Evolutionary conservation across 2,888 invertebrate genomes (phyloP).

Genomic region (Drosophila meridionalis): DNA sequence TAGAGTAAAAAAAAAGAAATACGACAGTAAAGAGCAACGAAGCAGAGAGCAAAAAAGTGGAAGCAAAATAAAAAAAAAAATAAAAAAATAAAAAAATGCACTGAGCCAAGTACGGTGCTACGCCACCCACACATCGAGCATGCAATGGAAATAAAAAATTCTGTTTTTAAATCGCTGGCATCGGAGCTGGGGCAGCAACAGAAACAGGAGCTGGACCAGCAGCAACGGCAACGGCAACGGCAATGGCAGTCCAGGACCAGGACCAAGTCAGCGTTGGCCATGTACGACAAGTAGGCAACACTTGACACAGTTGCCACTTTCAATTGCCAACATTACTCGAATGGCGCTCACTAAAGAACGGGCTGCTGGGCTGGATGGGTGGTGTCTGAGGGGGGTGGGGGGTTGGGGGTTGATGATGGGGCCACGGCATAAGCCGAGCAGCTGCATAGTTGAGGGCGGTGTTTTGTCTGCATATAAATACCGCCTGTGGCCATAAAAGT

Average conservation of each 20-base stretch:
- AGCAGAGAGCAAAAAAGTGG: slow-evolving; percentile 20
- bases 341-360: slow-evolving; percentile 59
- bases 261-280: slow-evolving; percentile 49
- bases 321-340: slow-evolving; percentile 82
- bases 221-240: not conserved
- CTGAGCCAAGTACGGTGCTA: slow-evolving; percentile 36
- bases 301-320: slow-evolving; percentile 83
- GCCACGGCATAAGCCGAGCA: not conserved
- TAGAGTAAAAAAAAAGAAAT: slow-evolving; percentile 55
- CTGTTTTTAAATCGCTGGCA: slow-evolving; percentile 71
- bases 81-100: slow-evolving; percentile 5
- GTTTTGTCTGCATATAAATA: slow-evolving; percentile 82
- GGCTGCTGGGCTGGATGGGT: not conserved
- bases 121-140: slow-evolving; percentile 5
- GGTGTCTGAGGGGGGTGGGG: not conserved
- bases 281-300: slow-evolving; percentile 82
- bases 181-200: slow-evolving; percentile 10
- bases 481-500: slow-evolving; percentile 84
- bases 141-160: slow-evolving; percentile 72
- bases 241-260: slow-evolving; percentile 11
- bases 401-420: not conserved
- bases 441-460: slow-evolving; percentile 60
- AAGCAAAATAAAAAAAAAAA: not conserved
- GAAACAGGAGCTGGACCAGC: not conserved
- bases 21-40: slow-evolving; percentile 23